A percentile compares a stretch with the other conserved stretches of the same genome.
Conservation (phyloP, 2,113 vertebrate species). For the Nothocercus julius region DNA sequence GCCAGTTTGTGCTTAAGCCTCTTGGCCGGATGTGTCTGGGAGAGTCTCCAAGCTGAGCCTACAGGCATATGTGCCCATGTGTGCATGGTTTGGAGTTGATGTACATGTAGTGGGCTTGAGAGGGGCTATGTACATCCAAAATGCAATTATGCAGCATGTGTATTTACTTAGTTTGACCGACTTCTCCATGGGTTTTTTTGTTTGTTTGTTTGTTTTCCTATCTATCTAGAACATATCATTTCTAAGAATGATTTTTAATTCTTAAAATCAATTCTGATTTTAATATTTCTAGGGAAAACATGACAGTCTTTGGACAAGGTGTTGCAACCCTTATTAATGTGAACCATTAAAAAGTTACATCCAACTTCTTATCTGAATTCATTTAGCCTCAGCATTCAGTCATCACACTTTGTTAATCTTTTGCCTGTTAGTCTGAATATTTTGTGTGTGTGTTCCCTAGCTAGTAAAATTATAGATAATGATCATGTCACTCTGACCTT, state of each 20-base stretch:
- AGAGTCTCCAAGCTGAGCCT: neutral
- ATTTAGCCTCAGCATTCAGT: neutral
- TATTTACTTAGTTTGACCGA: neutral
- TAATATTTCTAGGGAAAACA: neutral
- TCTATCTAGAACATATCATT: neutral
- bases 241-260: neutral
- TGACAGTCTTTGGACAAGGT: neutral
- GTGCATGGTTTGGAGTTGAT: neutral
- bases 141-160: neutral
- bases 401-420: neutral
- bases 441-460: neutral
- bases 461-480: neutral
- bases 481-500: neutral
- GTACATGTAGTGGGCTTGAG: neutral
- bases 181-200: neutral
- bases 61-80: accelerated
- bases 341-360: neutral
- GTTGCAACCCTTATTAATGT: neutral
- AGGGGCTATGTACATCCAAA: neutral
- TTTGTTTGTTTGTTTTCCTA: neutral
- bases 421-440: neutral
- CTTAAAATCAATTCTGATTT: neutral
- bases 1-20: neutral
- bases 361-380: neutral
- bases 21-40: neutral